These are phyloP conservation scores for Tridacna gigas DNA, from an alignment of 2,888 invertebrate genomes.

Conservation along the genomic window DNA sequence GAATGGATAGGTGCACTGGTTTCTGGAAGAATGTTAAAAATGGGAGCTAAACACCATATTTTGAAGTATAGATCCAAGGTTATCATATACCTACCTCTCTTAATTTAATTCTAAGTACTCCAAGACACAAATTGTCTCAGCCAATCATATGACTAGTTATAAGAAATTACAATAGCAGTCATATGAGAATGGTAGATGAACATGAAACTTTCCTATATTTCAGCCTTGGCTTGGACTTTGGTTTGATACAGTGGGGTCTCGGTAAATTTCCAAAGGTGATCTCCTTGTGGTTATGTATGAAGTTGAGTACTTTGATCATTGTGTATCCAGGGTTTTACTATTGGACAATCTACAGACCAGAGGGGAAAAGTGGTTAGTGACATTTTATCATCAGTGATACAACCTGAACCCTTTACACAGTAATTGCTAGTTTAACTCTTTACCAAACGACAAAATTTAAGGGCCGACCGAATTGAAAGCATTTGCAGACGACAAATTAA, in stretches of 20 bases:
- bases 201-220: conserved; percentile 18
- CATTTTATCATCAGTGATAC: neutral
- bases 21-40: no score
- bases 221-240: conserved; percentile 87
- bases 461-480: neutral
- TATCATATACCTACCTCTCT: no score
- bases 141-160: no score
- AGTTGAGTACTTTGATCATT: conserved; percentile 83
- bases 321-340: conserved; percentile 86
- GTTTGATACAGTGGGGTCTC: conserved; percentile 88
- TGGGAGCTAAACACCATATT: no score
- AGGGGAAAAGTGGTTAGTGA: conserved; percentile 51
- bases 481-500: neutral
- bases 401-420: no score
- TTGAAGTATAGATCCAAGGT: no score
- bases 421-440: neutral
- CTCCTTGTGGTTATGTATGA: conserved; percentile 87
- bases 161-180: no score
- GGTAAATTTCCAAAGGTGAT: conserved; percentile 88
- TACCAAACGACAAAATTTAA: neutral
- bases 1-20: no score
- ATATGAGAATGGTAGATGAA: no score
- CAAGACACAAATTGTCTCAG: no score
- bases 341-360: conserved; percentile 82
- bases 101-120: no score